Evolutionary conservation across 2,113 vertebrate genomes (phyloP), one percentile per base, ranked within the genome.

Genomic region (Antechinus stuartii): DNA sequence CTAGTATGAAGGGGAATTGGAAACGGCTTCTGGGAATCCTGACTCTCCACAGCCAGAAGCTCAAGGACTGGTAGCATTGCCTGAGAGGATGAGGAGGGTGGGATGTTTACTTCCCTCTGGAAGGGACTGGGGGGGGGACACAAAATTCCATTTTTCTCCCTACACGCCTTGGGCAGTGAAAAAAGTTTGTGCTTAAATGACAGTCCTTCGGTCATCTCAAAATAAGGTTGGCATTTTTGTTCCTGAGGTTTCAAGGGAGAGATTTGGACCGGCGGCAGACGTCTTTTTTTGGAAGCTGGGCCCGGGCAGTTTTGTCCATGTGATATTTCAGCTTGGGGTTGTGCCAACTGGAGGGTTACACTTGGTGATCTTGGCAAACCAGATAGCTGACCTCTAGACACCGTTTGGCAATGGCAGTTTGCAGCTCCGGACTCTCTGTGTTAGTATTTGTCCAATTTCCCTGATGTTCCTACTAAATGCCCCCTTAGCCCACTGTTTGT

Each of bases 401-500:
- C 42, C 0, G 0, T 54, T 50, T 35, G 23, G 7, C 24, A 26
- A 11, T 26, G 1, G 56, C 0, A 0, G 23, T 3, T 91, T 61
- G 0, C 16, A n/a, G 8, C 0, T 91, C 8, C 12, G 25, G 5
- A 0, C 2, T n/a, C 23, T n/a, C 30, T n/a, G 14, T 16, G 14
- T 19, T 23, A 0, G 0, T 0, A 2, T 12, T 24, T 27, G 54
- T 46, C n/a, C 54, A 0, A 2, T 30, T 50, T 12, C 2, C 1
- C 91, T 1, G 0, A 5, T 7, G 16, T 47, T 2, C 0, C 89
- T 2, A 91, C 84, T 7, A 7, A 50, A 61, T 22, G 19, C 54
- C 9, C 4, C 0, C 54, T 19, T 0, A 0, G 19, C 6, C 50
- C n/a, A 61, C 1, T 3, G 0, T 52, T 53, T 42, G 0, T 53